Percentiles rank a stretch among this genome's conserved stretches.
Evolutionary conservation across 2,113 vertebrate species (phyloP).

Genomic region (Gambusia affinis): DNA sequence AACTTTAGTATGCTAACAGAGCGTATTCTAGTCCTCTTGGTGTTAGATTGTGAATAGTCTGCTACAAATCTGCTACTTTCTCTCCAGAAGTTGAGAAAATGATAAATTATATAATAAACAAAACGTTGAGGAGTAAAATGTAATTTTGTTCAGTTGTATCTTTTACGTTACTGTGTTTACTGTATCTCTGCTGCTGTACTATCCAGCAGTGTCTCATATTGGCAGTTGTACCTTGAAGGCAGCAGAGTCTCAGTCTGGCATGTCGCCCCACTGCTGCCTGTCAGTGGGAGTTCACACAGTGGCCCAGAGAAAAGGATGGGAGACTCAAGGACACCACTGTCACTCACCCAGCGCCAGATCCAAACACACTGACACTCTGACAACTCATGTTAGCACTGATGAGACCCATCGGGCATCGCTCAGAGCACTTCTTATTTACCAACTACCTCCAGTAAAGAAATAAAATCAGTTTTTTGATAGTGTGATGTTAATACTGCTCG

Average conservation of each 20-base stretch:
- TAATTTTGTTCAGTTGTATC: not conserved
- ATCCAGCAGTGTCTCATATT: constrained; percentile 1
- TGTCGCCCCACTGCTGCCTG: constrained; percentile 7
- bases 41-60: not conserved
- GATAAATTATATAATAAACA: not conserved
- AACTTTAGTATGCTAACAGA: no score
- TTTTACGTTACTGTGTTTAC: not conserved
- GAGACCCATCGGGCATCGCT: constrained; percentile 2
- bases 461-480: not conserved
- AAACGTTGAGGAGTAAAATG: not conserved
- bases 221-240: constrained; percentile 18
- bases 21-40: no score
- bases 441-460: not conserved
- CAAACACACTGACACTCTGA: constrained; percentile 29
- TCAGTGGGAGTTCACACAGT: constrained; percentile 32
- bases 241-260: not conserved
- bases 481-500: not conserved
- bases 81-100: not conserved
- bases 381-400: constrained; percentile 25
- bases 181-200: not conserved
- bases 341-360: constrained; percentile 18
- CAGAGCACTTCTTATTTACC: not conserved
- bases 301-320: constrained; percentile 12
- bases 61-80: not conserved
- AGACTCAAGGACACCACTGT: constrained; percentile 41